These are phyloP conservation scores for Melanotaenia trifasciata DNA, from an alignment of 2,797 vertebrate species.

Conservation along the genomic window DNA sequence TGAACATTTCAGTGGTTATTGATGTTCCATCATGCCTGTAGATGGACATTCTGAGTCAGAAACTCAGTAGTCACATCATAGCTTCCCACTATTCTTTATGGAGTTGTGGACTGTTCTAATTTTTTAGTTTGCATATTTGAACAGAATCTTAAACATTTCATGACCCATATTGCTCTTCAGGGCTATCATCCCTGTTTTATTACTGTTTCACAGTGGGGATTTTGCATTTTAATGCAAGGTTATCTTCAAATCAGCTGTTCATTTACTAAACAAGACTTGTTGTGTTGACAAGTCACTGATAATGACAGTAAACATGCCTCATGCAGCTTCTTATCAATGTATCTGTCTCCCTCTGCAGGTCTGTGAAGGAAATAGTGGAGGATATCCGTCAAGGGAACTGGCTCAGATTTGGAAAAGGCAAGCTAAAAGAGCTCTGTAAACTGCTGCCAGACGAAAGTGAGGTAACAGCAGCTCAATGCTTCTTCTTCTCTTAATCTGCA, in stretches of 20 bases:
- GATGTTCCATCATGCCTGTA: background rate
- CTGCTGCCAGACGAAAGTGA: slow-evolving; percentile 85
- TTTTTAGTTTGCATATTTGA: background rate
- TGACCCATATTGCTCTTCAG: background rate
- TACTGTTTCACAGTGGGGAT: background rate
- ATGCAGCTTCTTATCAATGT: background rate
- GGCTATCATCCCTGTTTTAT: background rate
- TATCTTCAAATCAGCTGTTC: background rate
- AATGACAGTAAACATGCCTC: background rate
- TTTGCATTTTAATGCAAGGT: background rate
- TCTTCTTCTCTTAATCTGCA: background rate
- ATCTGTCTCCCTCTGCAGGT: slow-evolving; percentile 77
- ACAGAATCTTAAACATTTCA: background rate
- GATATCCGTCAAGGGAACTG: slow-evolving; percentile 81
- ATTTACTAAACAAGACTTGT: background rate
- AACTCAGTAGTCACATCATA: background rate
- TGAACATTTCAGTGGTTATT: background rate
- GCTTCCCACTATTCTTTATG: background rate
- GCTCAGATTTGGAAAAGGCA: slow-evolving; percentile 79
- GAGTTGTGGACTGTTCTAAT: background rate
- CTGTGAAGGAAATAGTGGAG: slow-evolving; percentile 77
- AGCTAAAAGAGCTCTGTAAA: slow-evolving; percentile 84
- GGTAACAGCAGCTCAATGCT: slow-evolving; percentile 64
- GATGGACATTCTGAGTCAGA: no score
- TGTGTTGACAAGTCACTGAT: background rate